A percentile compares a stretch with the other conserved stretches of the same genome.
These are phyloP conservation scores for Ruditapes philippinarum DNA, from an alignment of 1,140 invertebrate species.

Conservation along the genomic window DNA sequence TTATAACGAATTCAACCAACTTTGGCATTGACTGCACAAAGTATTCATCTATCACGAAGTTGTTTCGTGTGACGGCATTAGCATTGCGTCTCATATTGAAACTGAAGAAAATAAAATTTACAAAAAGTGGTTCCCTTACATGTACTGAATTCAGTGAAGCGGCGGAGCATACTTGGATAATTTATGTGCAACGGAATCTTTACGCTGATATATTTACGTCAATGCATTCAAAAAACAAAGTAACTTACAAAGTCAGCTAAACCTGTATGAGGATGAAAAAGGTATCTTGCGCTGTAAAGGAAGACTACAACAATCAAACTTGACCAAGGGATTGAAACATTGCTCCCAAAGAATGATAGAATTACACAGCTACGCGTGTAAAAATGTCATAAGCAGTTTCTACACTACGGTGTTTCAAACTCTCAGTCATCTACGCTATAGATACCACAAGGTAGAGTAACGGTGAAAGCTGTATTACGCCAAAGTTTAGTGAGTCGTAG, in stretches of 20 bases:
- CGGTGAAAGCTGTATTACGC: neutral
- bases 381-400: neutral
- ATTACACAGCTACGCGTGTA: neutral
- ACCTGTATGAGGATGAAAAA: neutral
- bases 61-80: neutral
- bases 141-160: neutral
- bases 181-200: neutral
- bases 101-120: neutral
- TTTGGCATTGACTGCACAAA: neutral
- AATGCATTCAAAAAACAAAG: neutral
- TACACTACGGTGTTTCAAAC: slow-evolving; percentile 19
- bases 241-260: slow-evolving; percentile 18
- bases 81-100: neutral
- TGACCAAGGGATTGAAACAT: neutral
- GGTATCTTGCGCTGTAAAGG: neutral
- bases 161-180: neutral
- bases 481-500: slow-evolving; percentile 13
- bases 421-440: neutral
- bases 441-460: neutral
- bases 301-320: neutral
- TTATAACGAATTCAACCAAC: neutral
- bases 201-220: neutral
- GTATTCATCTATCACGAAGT: neutral
- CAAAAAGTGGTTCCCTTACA: neutral
- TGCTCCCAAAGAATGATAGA: neutral